A percentile compares a stretch with the other conserved stretches of the same genome.
Conservation (phyloP, 2,113 vertebrate species). For the zebrafish (Danio rerio) region GRCz12tu NC_133180.1:77498501-77499000, state of each 20-base stretch:
- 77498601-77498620: conserved; percentile 22
- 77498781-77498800: background rate
- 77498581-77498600: conserved; percentile 6
- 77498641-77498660: conserved; percentile 37
- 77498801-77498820: background rate
- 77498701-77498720: background rate
- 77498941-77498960: no score
- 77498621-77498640: background rate
- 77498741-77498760: background rate
- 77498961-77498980: no score
- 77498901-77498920: background rate
- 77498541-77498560: no score
- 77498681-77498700: background rate
- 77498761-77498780: background rate
- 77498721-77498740: background rate
- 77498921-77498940: no score
- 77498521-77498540: no score
- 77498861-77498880: no score
- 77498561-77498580: no score
- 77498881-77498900: background rate
- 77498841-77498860: background rate
- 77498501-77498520: no score
- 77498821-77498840: background rate
- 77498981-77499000: no score
- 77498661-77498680: conserved; percentile 30